Evolutionary conservation across 2,113 vertebrate species (phyloP), one percentile per base, ranked within the genome.

Genomic region (Sturnus vulgaris): DNA sequence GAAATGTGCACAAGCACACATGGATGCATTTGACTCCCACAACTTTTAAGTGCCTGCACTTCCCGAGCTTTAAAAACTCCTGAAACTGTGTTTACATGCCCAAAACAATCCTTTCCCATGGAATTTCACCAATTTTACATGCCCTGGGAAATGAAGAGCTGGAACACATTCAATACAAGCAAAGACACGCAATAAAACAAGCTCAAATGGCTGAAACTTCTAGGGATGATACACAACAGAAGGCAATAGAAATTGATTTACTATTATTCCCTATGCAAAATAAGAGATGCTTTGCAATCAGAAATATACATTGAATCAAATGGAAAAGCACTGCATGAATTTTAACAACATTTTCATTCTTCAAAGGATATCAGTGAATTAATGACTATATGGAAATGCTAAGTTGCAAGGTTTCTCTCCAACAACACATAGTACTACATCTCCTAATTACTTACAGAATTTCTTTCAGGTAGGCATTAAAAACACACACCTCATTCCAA

Each of bases 111-210:
- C 76, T 93, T 97, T 98, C 97, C 97, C 98, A 97, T 97, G 97
- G 97, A 98, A 98, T 98, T 97, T 97, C 97, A 98, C 93, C 97
- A 95, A 86, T 97, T 96, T 94, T 95, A 72, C 84, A 76, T 96
- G 93, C 94, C 96, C 94, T 98, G 96, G 96, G 97, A 98, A 98
- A 97, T 87, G 63, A 96, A 97, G 86, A 95, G 53, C 96, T 98
- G 97, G 97, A 97, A 95, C 64, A 75, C 59, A 42, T 97, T 97
- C 98, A 98, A 97, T 46, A 96, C 95, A 98, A 98, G 97, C 97
- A 98, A 98, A 97, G 88, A 72, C 88, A 86, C 6, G 31, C 17
- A 96, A 72, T 91, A 91, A 92, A 97, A 95, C 50, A 95, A 97
- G 85, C 61, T 96, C 82, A 86, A 93, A 65, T n/a, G 65, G 68